Conservation (phyloP, 2,797 vertebrate species). For the Halcyon smyrnensis region DNA sequence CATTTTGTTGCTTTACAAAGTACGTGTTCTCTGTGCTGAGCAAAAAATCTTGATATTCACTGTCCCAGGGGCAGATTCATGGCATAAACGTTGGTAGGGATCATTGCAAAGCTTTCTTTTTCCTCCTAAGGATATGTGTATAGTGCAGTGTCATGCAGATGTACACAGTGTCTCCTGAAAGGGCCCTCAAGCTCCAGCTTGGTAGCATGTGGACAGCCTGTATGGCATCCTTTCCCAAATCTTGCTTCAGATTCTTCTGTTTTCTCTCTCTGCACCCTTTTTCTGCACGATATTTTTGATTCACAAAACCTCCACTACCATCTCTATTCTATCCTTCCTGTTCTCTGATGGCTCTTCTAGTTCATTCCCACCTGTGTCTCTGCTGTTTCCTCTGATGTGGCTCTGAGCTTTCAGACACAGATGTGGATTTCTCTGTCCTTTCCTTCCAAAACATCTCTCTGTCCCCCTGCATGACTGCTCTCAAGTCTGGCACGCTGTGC, state of each 20-base stretch:
- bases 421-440: not conserved
- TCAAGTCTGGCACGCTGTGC: not conserved
- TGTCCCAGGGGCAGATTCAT: not conserved
- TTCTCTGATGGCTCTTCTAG: not conserved
- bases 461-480: not conserved
- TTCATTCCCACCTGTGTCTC: not conserved
- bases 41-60: not conserved
- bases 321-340: not conserved
- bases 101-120: not conserved
- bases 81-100: not conserved
- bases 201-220: not conserved
- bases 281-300: not conserved
- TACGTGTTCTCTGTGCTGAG: not conserved
- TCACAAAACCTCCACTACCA: not conserved
- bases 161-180: not conserved
- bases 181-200: accelerated
- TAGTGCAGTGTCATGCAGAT: not conserved
- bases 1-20: not conserved
- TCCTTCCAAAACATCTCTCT: not conserved
- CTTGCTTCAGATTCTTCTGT: not conserved
- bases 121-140: not conserved
- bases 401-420: not conserved
- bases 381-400: not conserved
- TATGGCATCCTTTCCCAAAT: not conserved
- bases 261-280: not conserved